phyloP scores from a whole-genome alignment of 1,140 invertebrate species.

The Macrobrachium rosenbergii region DNA sequence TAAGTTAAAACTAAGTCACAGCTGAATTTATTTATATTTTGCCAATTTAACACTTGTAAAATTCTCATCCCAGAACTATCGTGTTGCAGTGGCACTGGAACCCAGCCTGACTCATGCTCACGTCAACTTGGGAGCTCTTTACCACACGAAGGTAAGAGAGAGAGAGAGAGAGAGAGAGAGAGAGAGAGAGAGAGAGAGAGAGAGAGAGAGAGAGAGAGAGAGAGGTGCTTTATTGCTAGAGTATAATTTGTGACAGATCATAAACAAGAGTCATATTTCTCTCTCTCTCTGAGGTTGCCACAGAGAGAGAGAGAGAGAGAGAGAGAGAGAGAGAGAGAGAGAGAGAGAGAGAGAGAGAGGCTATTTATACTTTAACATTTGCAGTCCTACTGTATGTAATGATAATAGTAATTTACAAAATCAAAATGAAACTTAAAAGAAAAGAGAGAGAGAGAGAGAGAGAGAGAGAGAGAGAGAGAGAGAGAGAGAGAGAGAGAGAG shows the following conservation, averaged over 20 bases:
- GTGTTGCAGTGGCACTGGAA: conserved; percentile 39
- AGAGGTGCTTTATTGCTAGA: too few relatives aligned
- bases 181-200: background rate
- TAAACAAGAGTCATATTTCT: too few relatives aligned
- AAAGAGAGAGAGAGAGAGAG: too few relatives aligned
- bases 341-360: too few relatives aligned
- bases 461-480: too few relatives aligned
- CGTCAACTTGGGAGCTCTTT: conserved; percentile 54
- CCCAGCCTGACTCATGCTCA: conserved; percentile 55
- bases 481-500: too few relatives aligned
- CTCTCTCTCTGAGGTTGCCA: too few relatives aligned
- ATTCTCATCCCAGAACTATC: conserved; percentile 35
- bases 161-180: background rate
- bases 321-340: too few relatives aligned
- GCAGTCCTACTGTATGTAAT: background rate
- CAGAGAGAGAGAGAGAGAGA: too few relatives aligned
- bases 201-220: background rate
- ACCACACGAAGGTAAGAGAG: conserved; percentile 54
- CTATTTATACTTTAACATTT: background rate
- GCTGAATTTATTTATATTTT: background rate
- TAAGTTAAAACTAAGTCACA: background rate
- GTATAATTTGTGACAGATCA: background rate
- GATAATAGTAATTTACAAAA: too few relatives aligned
- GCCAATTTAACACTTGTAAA: background rate
- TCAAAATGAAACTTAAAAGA: too few relatives aligned